Percentiles rank a stretch among this genome's conserved stretches.
These are phyloP conservation scores for Lepidostoma basale DNA, from an alignment of 1,140 invertebrate species.

Conservation along the genomic window DNA sequence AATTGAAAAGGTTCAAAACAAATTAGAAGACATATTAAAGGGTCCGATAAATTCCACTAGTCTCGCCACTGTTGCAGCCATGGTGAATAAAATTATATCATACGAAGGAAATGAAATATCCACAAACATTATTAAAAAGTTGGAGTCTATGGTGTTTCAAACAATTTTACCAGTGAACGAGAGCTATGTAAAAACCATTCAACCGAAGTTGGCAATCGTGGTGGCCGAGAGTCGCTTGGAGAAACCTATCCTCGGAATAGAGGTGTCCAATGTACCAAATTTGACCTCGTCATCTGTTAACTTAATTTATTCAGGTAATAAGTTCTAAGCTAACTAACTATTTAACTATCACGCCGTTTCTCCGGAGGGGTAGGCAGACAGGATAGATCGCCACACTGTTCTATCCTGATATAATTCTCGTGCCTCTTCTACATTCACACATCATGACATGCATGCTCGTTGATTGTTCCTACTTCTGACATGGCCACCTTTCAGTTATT, in stretches of 20 bases:
- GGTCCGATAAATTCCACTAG: neutral
- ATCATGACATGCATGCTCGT: too few species aligned
- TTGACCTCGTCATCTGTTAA: conserved; percentile 48
- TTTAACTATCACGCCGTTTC: neutral
- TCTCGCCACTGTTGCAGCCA: neutral
- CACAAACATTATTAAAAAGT: conserved; percentile 49
- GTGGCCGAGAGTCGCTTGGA: conserved; percentile 49
- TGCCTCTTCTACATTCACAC: too few species aligned
- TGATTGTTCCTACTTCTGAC: too few species aligned
- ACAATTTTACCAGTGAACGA: conserved; percentile 49
- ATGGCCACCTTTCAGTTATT: too few species aligned
- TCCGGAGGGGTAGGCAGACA: too few species aligned
- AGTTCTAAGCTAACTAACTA: neutral
- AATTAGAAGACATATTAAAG: conserved; percentile 12
- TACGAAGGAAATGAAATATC: conserved; percentile 51
- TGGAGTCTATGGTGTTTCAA: conserved; percentile 51
- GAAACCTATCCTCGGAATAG: conserved; percentile 51
- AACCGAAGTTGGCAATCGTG: conserved; percentile 53
- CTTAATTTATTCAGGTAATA: conserved; percentile 51
- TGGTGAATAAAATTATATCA: conserved; percentile 51
- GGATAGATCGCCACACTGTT: too few species aligned
- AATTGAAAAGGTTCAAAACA: conserved; percentile 6
- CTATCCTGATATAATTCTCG: too few species aligned
- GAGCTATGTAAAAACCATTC: conserved; percentile 38
- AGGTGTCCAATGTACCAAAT: conserved; percentile 49